Percentiles rank a stretch among this genome's conserved stretches.
These are phyloP conservation scores for Drosophila nigromelanica DNA, from an alignment of 1,140 invertebrate species.

Conservation along the genomic window DNA sequence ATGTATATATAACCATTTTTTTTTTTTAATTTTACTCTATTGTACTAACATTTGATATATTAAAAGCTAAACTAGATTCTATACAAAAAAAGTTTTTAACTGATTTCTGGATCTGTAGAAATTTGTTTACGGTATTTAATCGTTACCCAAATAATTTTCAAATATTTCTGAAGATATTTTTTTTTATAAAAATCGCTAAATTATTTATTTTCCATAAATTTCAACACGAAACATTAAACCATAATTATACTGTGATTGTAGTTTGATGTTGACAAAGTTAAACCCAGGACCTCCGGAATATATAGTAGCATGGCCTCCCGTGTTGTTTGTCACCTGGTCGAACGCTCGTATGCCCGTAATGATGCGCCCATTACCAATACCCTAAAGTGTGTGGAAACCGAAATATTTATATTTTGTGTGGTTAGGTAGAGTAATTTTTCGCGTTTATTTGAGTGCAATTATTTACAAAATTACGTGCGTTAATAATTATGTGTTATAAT, in stretches of 20 bases:
- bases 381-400: slow-evolving; percentile 50
- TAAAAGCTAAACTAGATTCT: no score
- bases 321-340: slow-evolving; percentile 85
- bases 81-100: no score
- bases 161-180: slow-evolving; percentile 4
- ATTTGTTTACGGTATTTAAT: no score
- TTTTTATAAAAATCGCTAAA: not conserved
- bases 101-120: no score
- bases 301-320: slow-evolving; percentile 84
- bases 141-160: not conserved
- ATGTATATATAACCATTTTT: not conserved
- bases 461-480: slow-evolving; percentile 2
- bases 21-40: no score
- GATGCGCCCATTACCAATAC: slow-evolving; percentile 74
- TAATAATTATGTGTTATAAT: not conserved
- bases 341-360: slow-evolving; percentile 85
- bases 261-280: slow-evolving; percentile 84
- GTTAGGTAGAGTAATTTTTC: not conserved
- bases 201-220: slow-evolving; percentile 83
- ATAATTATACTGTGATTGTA: slow-evolving; percentile 85
- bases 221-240: slow-evolving; percentile 85
- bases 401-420: slow-evolving; percentile 22
- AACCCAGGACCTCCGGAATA: slow-evolving; percentile 84
- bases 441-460: not conserved
- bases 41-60: no score